A percentile compares a stretch with the other conserved stretches of the same genome.
These are phyloP conservation scores for Antechinus stuartii DNA, from an alignment of 2,113 vertebrate genomes.

Conservation along the genomic window DNA sequence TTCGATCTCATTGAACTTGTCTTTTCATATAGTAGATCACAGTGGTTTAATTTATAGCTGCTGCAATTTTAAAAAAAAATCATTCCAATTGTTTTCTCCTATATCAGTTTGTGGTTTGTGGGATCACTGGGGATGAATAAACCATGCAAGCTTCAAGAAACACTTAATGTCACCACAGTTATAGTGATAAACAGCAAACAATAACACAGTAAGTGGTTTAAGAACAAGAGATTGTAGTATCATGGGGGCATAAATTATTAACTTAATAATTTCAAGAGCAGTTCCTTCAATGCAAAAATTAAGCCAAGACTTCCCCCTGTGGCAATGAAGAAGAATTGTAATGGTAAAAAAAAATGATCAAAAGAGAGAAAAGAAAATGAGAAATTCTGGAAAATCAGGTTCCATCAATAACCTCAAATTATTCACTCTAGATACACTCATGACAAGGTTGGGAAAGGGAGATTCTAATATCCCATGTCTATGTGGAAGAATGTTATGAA, in stretches of 20 bases:
- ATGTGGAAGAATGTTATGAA: slow-evolving; percentile 28
- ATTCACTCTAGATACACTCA: slow-evolving; percentile 32
- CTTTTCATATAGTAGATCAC: slow-evolving; percentile 71
- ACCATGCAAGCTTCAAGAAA: slow-evolving; percentile 77
- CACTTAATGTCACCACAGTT: slow-evolving; percentile 77
- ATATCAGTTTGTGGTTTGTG: slow-evolving; percentile 83
- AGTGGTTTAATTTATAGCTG: slow-evolving; percentile 83
- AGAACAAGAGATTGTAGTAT: slow-evolving; percentile 85
- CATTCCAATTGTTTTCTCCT: slow-evolving; percentile 58
- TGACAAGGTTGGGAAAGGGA: background rate
- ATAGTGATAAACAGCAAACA: slow-evolving; percentile 89
- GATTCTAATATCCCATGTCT: background rate
- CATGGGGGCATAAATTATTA: slow-evolving; percentile 85
- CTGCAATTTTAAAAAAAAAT: slow-evolving; percentile 68
- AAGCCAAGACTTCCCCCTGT: slow-evolving; percentile 89
- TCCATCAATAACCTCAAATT: slow-evolving; percentile 50
- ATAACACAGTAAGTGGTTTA: slow-evolving; percentile 85
- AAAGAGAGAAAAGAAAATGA: slow-evolving; percentile 44
- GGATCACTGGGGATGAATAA: slow-evolving; percentile 85
- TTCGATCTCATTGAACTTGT: slow-evolving; percentile 74
- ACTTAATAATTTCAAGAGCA: slow-evolving; percentile 86
- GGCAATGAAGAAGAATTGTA: slow-evolving; percentile 86
- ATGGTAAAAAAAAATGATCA: slow-evolving; percentile 63
- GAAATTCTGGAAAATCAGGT: slow-evolving; percentile 54
- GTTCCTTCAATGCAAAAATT: slow-evolving; percentile 83